Evolutionary conservation across 2,797 vertebrate species (phyloP), one percentile per base, ranked within the genome.

Genomic region (Acipenser transmontanus): DNA sequence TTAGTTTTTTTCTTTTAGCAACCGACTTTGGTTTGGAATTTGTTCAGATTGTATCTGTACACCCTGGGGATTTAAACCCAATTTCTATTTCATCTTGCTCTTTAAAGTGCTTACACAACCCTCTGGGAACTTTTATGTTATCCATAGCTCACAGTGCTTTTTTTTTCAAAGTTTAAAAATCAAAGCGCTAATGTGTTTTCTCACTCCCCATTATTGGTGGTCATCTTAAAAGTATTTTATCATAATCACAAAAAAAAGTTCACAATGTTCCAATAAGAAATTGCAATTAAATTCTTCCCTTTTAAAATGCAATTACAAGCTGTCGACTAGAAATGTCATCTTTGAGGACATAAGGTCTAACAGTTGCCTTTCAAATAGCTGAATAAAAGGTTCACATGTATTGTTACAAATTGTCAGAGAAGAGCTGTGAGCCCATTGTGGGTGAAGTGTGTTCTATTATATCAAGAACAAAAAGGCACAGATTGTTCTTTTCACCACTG

Each of bases 361-460:
- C 71, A 74, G 74, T 71, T 66, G 68, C 34, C 77, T 74, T 74
- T 80, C 77, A 74, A 80, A 74, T 81, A 76, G 74, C 75, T 8
- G 49, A 78, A 78, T 74, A 74, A 82, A 84, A 84, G 82, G 78
- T 79, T 88, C 80, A 87, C 88, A 84, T 85, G 78, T 79, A 78
- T 81, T 66, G 82, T 84, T 77, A 73, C 66, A 62, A 66, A 71
- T 69, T 74, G 82, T 88, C 84, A 85, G 84, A 82, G 83, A 76
- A 81, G 77, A 70, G 81, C 76, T 76, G 78, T 70, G 74, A 73
- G 73, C 76, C 73, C 70, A 77, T 77, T 82, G 78, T 86, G 79
- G 81, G 76, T 63, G 78, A 66, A 83, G 79, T 75, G 71, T 78
- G 51, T 73, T 71, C 74, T 73, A 80, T 70, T 65, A 82, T 78